A percentile compares a stretch with the other conserved stretches of the same genome.
Evolutionary conservation across 2,113 vertebrate genomes (phyloP).

Genomic region (Ictalurus furcatus): DNA sequence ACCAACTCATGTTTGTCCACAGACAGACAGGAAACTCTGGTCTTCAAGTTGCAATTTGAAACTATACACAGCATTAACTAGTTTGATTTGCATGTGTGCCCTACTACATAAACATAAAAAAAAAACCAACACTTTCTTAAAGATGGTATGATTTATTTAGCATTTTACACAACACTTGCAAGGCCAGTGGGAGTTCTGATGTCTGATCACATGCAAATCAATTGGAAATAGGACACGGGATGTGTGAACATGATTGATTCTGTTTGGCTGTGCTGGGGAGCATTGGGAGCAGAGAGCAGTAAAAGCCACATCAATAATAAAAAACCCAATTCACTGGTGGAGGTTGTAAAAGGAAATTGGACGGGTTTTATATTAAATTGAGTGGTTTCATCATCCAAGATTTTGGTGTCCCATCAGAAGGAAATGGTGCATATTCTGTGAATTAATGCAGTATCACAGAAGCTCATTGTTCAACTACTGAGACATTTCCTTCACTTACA

Average conservation of each 20-base stretch:
- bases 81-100: slow-evolving; percentile 2
- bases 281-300: slow-evolving; percentile 35
- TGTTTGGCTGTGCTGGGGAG: slow-evolving; percentile 35
- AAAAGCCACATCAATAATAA: slow-evolving; percentile 49
- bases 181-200: slow-evolving; percentile 29
- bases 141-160: neutral
- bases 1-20: neutral
- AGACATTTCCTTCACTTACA: neutral
- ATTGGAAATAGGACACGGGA: slow-evolving; percentile 25
- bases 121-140: neutral
- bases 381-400: slow-evolving; percentile 71
- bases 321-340: slow-evolving; percentile 27
- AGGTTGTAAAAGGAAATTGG: slow-evolving; percentile 47
- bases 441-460: slow-evolving; percentile 50
- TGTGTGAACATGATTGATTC: slow-evolving; percentile 54
- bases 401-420: slow-evolving; percentile 33
- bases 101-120: neutral
- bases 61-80: neutral
- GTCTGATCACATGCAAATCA: slow-evolving; percentile 47
- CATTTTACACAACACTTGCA: slow-evolving; percentile 8
- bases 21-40: neutral
- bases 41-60: neutral
- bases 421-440: slow-evolving; percentile 15
- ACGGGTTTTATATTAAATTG: too few species aligned
- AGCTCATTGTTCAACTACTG: slow-evolving; percentile 36